These are phyloP conservation scores for Bergia sp. DNA, from an alignment of 92 coral and sea anemone species.

Conservation along the genomic window DNA sequence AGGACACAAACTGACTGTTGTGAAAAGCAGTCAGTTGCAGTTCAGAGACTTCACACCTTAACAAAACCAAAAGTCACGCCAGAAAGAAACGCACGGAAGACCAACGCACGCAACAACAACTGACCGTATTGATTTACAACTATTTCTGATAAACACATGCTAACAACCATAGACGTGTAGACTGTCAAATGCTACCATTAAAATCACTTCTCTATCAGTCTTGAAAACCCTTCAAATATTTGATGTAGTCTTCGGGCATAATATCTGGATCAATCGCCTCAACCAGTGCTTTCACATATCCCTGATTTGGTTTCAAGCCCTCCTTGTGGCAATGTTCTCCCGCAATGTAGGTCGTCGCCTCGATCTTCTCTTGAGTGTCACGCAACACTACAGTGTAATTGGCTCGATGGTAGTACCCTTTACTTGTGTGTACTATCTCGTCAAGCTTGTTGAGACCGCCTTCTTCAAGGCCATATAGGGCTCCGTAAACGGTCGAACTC, in stretches of 20 bases:
- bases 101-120: too few relatives aligned
- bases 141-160: too few relatives aligned
- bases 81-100: too few relatives aligned
- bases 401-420: slow-evolving; percentile 33
- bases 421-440: slow-evolving; percentile 24
- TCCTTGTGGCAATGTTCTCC: slow-evolving; percentile 21
- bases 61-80: too few relatives aligned
- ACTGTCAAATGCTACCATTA: too few relatives aligned
- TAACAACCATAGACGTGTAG: too few relatives aligned
- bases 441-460: slow-evolving; percentile 28
- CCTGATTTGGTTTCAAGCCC: slow-evolving; percentile 22
- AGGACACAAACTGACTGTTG: too few relatives aligned
- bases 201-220: background rate
- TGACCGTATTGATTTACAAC: too few relatives aligned
- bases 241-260: slow-evolving; percentile 24
- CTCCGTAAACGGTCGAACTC: slow-evolving; percentile 23
- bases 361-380: slow-evolving; percentile 31
- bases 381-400: slow-evolving; percentile 21
- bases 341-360: slow-evolving; percentile 26
- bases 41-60: too few relatives aligned
- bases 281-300: slow-evolving; percentile 8
- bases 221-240: slow-evolving; percentile 28
- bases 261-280: slow-evolving; percentile 26
- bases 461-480: slow-evolving; percentile 25
- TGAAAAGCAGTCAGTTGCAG: too few relatives aligned